Evolutionary conservation across 2,888 invertebrate species (phyloP), one percentile per base, ranked within the genome.

Genomic region (Leptinotarsa tumamoca): DNA sequence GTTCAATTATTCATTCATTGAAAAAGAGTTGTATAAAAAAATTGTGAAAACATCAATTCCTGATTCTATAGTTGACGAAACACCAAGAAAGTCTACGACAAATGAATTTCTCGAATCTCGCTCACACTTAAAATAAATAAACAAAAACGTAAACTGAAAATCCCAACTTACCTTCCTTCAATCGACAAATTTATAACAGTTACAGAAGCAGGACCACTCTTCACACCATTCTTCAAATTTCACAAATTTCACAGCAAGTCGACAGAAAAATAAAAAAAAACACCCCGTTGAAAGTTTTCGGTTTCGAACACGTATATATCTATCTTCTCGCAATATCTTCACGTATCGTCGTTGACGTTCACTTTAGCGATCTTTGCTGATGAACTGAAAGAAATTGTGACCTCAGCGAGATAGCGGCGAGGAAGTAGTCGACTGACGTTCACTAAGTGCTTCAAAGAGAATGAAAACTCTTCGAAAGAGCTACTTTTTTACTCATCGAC

Each of bases 381-480:
- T 61, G 68, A 74, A 74, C 23, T 23, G 54, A 70, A 74, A 74
- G 74, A 74, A 74, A 74, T 61, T 56, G 74, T 74, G 74, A 74
- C 74, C 74, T 74, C 71, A 15, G 33, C 27, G 63, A 61, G 67
- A 74, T 67, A 71, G 68, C 17, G 58, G 18, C 21, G 58, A 15
- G 18, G 52, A 71, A 67, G 71, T 68, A 61, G 74, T 74, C 68
- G 71, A 56, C 71, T 74, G 68, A 74, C 74, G 74, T 74, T 74
- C 74, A 71, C 74, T 71, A 61, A 71, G 69, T 50, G 67, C 74
- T 71, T 71, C 71, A 71, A 56, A 23, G 74, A 71, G 67, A 74
- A 58, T 54, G 74, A 74, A 74, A 71, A 74, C 74, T 70, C 58
- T 67, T 56, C 23, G 66, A 63, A 56, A 50, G 67, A 58, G 27